phyloP scores from a whole-genome alignment of 2,797 vertebrate genomes.

The Ctenochaetus hawaiiensis region DNA sequence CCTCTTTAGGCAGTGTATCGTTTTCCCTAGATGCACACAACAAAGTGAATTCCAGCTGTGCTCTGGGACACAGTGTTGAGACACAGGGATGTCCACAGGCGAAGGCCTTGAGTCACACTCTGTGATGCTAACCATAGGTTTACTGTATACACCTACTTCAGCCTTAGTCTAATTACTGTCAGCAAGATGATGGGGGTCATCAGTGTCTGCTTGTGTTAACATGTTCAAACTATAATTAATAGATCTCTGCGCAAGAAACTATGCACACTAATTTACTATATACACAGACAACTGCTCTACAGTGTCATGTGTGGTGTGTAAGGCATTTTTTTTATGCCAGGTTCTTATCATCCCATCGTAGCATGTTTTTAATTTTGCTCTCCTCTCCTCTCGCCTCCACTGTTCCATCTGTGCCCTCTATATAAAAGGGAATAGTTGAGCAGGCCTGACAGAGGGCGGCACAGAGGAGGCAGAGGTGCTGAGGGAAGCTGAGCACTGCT shows the following conservation, averaged over 20 bases:
- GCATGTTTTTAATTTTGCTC: slow-evolving; percentile 23
- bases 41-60: slow-evolving; percentile 84
- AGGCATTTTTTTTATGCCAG: neutral
- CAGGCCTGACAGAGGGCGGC: slow-evolving; percentile 79
- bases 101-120: slow-evolving; percentile 71
- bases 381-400: slow-evolving; percentile 47
- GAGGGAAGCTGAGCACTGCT: slow-evolving; percentile 78
- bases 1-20: slow-evolving; percentile 75
- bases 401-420: slow-evolving; percentile 79
- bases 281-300: neutral
- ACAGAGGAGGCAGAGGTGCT: slow-evolving; percentile 80
- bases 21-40: slow-evolving; percentile 82
- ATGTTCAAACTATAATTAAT: slow-evolving; percentile 25
- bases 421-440: slow-evolving; percentile 86
- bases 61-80: slow-evolving; percentile 78
- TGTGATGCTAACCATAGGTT: slow-evolving; percentile 60
- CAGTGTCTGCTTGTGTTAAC: slow-evolving; percentile 32
- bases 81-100: slow-evolving; percentile 80
- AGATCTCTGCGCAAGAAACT: neutral
- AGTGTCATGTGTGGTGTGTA: neutral
- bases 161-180: slow-evolving; percentile 60
- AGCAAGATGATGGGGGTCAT: slow-evolving; percentile 51
- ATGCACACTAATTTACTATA: slow-evolving; percentile 15
- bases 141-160: slow-evolving; percentile 52
- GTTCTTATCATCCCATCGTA: slow-evolving; percentile 7